Percentiles rank a stretch among this genome's conserved stretches.
Conservation (phyloP, 2,888 invertebrate genomes). For the Pasiphila rectangulata region DNA sequence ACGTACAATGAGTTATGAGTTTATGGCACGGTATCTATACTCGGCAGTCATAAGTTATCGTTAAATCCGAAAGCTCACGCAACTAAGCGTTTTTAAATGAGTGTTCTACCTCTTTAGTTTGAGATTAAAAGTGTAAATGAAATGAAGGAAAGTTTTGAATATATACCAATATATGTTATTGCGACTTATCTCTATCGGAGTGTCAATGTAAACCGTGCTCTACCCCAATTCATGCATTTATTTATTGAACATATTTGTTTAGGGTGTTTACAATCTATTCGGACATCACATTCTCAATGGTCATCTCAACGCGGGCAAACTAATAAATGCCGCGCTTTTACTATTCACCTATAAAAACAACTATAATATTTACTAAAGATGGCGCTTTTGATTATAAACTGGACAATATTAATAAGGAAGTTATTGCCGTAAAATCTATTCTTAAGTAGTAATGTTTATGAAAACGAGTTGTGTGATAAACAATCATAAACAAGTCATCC, state of each 20-base stretch:
- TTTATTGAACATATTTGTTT: slow-evolving; percentile 39
- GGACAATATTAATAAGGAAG: slow-evolving; percentile 46
- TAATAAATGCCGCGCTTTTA: slow-evolving; percentile 31
- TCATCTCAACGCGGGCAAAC: slow-evolving; percentile 32
- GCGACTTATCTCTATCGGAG: not conserved
- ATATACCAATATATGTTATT: not conserved
- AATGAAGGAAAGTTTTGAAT: not conserved
- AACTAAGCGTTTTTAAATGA: no score
- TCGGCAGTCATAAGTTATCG: not conserved
- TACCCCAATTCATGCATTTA: slow-evolving; percentile 25
- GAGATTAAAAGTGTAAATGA: no score
- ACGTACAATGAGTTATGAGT: no score
- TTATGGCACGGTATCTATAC: no score
- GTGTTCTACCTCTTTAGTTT: no score
- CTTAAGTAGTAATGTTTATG: slow-evolving; percentile 57
- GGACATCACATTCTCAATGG: slow-evolving; percentile 35
- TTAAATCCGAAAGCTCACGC: no score
- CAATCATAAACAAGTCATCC: slow-evolving; percentile 67
- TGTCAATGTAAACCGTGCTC: slow-evolving; percentile 3
- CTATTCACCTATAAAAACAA: slow-evolving; percentile 23
- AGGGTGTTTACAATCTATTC: slow-evolving; percentile 39
- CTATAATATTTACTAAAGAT: slow-evolving; percentile 31
- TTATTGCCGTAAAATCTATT: slow-evolving; percentile 61
- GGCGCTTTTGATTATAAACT: slow-evolving; percentile 24
- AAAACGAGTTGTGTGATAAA: slow-evolving; percentile 59